Evolutionary conservation across 2,113 vertebrate species (phyloP), one percentile per base, ranked within the genome.

Genomic region (Baryphthengus martii): DNA sequence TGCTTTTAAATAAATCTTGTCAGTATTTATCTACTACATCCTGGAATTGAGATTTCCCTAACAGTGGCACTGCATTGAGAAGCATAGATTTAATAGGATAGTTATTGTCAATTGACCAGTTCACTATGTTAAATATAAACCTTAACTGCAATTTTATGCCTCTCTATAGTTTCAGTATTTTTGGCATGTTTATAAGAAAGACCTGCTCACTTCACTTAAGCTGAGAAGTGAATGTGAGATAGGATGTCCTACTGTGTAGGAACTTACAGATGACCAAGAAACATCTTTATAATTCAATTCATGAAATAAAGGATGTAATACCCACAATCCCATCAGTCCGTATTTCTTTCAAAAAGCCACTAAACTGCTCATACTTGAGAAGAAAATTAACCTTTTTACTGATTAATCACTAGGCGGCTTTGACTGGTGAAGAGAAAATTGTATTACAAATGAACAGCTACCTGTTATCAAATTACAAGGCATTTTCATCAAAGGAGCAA

Each of bases 391-490:
- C 92, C 90, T 90, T 90, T 97, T 96, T 66, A 63, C 68, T 84
- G 73, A 97, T 94, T 97, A 97, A 96, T 92, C 89, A 93, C 75
- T 35, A 61, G 78, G 68, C 75, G 94, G 85, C 73, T 97, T 95
- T 96, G 93, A 97, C 79, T 94, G 73, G 28, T 89, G 75, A 95
- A 88, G 67, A 93, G 88, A 97, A 98, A 97, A 97, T 52, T 90
- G 87, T 87, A 82, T 96, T 97, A 95, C 90, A 97, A 97, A 92
- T 88, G 78, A 96, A 89, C 72, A 92, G 83, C 79, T 97, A 97
- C 93, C 92, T 97, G 94, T 95, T 97, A 98, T 96, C 93, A 97
- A 97, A 97, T 98, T 98, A 97, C 97, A 98, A 91, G 96, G 87
- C 82, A 47, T 95, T 97, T 97, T 93, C 93, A 97, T 98, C 97